Base-by-base conservation (phyloP, 2,797 vertebrate species). In the Euphonia xanthogaster region DNA sequence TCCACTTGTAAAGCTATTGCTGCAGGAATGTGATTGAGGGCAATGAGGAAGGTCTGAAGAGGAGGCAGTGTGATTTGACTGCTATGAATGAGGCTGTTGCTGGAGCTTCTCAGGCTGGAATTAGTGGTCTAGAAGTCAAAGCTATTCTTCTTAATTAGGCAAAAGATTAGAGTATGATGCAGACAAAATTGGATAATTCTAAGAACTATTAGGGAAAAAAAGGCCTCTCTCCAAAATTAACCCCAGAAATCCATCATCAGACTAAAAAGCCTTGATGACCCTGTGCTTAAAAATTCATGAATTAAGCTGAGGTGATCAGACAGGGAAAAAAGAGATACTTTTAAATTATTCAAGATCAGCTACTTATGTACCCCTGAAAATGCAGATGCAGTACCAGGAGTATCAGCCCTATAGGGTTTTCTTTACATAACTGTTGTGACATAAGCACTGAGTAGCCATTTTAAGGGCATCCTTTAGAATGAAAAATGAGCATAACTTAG, bases 31-130 rank as follows among this genome's bases (percentile, higher is more conserved):
- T 22, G 37, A 9, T 66, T 33, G 1, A 6, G 13, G 7, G 44
- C 0, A 3, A 1, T 65, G 35, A 10, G 12, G 40, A n/a, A 68
- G 4, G 23, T 12, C 3, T 7, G 14, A 71, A 28, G 10, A 74
- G 33, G 48, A 35, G 37, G 11, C 48, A 24, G 2, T 0, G 4
- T n/a, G 45, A 15, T 68, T 54, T 57, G 33, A 6, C 17, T 71
- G 47, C 72, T 39, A 0, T 65, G 30, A 22, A 19, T 2, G 4
- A 63, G 31, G 40, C 33, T 79, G 3, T 35, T 60, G 22, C 30
- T 88, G 63, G 24, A 31, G 24, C 58, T 88, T 86, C 47, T 40
- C 31, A 58, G 23, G 14, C 44, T 81, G 50, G 24, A 57, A 67
- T 90, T 67, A 25, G 30, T 42, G 28, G 2, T 72, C 9, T n/a